These are phyloP conservation scores for Liopterus haemorrhoidalis DNA, from an alignment of 2,888 invertebrate species.

Conservation along the genomic window DNA sequence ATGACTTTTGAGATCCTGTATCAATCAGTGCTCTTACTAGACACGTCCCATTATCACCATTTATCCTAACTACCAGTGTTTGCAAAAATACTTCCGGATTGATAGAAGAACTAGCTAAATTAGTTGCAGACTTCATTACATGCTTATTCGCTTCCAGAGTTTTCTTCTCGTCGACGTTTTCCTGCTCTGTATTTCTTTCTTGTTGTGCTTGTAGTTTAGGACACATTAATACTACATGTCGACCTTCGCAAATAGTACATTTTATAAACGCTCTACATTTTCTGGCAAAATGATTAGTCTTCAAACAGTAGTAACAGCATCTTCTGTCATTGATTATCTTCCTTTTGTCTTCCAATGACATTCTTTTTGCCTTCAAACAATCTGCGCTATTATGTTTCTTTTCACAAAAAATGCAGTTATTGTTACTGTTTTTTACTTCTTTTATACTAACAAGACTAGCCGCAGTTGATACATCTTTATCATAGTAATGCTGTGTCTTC, in stretches of 20 bases:
- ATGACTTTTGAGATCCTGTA: slow-evolving; percentile 22
- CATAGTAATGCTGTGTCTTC: slow-evolving; percentile 1
- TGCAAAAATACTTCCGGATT: slow-evolving; percentile 11
- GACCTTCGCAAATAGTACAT: slow-evolving; percentile 4
- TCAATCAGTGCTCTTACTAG: slow-evolving; percentile 19
- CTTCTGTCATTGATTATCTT: slow-evolving; percentile 7
- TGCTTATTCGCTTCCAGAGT: no score
- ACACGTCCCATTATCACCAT: slow-evolving; percentile 1
- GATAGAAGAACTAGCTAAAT: slow-evolving; percentile 1
- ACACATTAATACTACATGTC: slow-evolving; percentile 11
- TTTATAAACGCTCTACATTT: slow-evolving; percentile 9
- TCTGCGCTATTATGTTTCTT: slow-evolving; percentile 7
- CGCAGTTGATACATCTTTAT: neutral
- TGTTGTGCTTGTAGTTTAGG: neutral
- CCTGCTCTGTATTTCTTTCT: neutral
- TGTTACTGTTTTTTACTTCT: neutral
- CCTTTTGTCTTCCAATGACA: slow-evolving; percentile 2
- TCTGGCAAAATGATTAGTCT: slow-evolving; percentile 2
- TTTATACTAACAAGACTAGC: slow-evolving; percentile 3
- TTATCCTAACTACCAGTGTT: slow-evolving; percentile 10
- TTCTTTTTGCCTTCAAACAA: slow-evolving; percentile 10
- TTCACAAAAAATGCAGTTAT: slow-evolving; percentile 7
- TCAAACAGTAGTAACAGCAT: slow-evolving; percentile 9
- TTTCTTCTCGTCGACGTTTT: neutral
- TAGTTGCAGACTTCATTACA: neutral